phyloP scores from a whole-genome alignment of 2,113 vertebrate genomes.

The Podarcis raffonei region DNA sequence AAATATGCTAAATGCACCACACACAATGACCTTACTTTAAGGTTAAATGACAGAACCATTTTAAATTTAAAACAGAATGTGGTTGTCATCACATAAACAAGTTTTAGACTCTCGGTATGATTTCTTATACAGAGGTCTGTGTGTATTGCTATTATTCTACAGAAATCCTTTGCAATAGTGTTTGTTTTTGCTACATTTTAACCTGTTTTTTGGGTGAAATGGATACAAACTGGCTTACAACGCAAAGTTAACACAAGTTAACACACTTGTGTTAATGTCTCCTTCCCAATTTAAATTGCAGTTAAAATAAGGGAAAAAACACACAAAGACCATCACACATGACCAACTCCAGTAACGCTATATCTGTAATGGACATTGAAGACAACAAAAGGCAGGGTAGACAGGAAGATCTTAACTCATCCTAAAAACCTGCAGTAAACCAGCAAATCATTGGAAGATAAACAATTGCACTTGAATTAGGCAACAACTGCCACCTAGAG shows the following conservation, averaged over 20 bases:
- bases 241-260: too few species aligned
- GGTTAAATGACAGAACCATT: neutral
- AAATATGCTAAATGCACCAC: neutral
- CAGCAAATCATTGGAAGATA: neutral
- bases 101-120: neutral
- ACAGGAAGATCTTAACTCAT: neutral
- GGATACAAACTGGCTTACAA: neutral
- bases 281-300: neutral
- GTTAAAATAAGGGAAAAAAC: neutral
- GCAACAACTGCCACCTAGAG: neutral
- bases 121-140: neutral
- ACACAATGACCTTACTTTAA: neutral
- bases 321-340: neutral
- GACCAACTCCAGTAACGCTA: neutral
- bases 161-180: neutral
- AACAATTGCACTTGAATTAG: neutral
- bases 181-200: neutral
- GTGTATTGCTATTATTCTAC: neutral
- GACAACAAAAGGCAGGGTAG: neutral
- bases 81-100: neutral
- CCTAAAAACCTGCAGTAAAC: neutral
- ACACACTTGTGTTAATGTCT: neutral
- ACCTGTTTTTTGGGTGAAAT: neutral
- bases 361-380: neutral
- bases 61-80: neutral